Evolutionary conservation across 2,888 invertebrate species (phyloP).

Genomic region (Sphecodes monilicornis): DNA sequence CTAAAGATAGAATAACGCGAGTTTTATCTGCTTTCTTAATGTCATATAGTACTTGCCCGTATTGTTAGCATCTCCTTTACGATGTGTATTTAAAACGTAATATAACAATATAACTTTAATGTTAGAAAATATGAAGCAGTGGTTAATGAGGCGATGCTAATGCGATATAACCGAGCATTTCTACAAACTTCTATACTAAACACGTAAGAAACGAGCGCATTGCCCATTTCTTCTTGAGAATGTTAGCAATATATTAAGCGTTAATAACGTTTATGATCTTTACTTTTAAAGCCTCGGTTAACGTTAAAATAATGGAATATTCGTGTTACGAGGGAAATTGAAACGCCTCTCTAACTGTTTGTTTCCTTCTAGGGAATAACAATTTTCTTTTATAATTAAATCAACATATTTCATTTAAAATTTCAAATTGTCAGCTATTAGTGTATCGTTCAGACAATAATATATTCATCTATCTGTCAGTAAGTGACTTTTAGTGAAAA

Average conservation of each 20-base stretch:
- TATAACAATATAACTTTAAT: neutral
- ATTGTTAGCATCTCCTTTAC: neutral
- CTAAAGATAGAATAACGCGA: conserved; percentile 37
- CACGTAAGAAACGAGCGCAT: neutral
- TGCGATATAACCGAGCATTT: neutral
- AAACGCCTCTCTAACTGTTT: neutral
- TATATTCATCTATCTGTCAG: neutral
- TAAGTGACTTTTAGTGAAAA: neutral
- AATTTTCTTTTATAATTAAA: neutral
- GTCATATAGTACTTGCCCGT: neutral
- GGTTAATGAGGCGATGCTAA: neutral
- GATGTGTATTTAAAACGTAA: neutral
- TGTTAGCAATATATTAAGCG: neutral
- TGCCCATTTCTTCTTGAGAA: neutral
- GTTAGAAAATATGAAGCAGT: neutral
- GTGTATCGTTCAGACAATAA: neutral
- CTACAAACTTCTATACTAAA: neutral
- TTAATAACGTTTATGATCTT: neutral
- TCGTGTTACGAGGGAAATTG: neutral
- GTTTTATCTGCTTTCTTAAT: conserved; percentile 22
- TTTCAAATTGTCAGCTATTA: neutral
- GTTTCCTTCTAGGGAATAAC: no score
- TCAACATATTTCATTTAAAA: neutral
- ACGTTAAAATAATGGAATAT: neutral
- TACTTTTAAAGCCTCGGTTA: neutral